Conservation (phyloP, 2,113 vertebrate genomes). For the Mormyrus iriodes region DNA sequence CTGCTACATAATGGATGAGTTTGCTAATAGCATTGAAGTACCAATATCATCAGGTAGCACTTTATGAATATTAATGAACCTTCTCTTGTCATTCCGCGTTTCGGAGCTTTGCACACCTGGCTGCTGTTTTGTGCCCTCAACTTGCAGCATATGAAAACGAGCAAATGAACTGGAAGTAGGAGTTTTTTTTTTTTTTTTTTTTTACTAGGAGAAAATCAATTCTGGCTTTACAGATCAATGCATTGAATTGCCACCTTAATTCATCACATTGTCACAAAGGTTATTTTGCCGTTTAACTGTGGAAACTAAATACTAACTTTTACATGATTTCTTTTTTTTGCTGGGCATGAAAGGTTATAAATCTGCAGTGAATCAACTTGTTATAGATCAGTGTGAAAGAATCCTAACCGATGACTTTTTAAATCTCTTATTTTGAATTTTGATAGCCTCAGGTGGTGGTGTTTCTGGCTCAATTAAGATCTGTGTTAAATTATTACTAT, state of each 20-base stretch:
- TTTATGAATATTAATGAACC: background rate
- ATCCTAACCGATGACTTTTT: background rate
- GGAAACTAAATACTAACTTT: background rate
- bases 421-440: background rate
- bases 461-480: constrained; percentile 14
- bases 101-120: background rate
- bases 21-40: background rate
- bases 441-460: constrained; percentile 10
- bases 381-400: background rate
- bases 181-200: background rate
- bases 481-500: background rate
- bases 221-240: background rate
- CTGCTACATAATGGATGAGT: background rate
- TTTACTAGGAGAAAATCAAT: background rate
- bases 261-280: background rate
- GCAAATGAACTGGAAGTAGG: background rate
- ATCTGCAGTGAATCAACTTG: background rate
- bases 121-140: background rate
- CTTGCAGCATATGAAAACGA: background rate
- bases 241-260: background rate
- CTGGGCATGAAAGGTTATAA: background rate
- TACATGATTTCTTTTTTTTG: background rate
- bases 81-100: background rate
- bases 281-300: background rate
- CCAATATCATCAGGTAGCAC: background rate